Evolutionary conservation across 2,888 invertebrate species (phyloP), one percentile per base, ranked within the genome.

Genomic region (Bimastos eiseni): DNA sequence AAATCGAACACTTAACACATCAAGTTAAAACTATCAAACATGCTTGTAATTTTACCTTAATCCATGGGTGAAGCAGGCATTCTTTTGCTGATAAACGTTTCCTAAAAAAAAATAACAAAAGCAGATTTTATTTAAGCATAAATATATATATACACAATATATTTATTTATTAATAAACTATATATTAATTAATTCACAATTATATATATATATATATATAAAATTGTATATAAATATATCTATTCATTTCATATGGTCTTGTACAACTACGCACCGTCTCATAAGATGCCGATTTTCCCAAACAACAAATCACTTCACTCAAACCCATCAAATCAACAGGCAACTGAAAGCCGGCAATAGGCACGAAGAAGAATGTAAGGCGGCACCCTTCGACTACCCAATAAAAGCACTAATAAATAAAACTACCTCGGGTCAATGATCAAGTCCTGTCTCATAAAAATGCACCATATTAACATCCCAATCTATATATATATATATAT

Each of bases 1-100:
- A 86, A 33, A 84, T 34, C 21, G 33, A 21, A 84, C 15, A 36
- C 13, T 33, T 33, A 19, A 17, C 33, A 84, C 33, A 84, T 84
- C 84, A 84, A 33, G 34, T 33, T 5, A 84, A 86, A 86, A 86
- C 86, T 36, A 24, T 34, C 6, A 36, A 36, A 24, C 86, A 11
- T n/a, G n/a, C 6, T 70, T 70, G 55, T 17, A 70, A 70, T n/a
- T 70, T 93, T 93, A 95, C 95, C 94, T 96, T 92, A 93, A 97
- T 96, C 96, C 96, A 97, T 34, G 96, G 96, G 95, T 97, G 96
- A 92, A 95, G 95, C 91, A 96, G 95, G 94, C 96, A 96, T 92
- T 96, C 96, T 91, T 96, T 95, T 33, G 96, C 96, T 91, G 96
- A 96, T 90, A 96, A 95, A 92, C 96, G 94, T 94, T 96, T 96